Conservation (phyloP, 2,113 vertebrate species). For the Vulpes lagopus region DNA sequence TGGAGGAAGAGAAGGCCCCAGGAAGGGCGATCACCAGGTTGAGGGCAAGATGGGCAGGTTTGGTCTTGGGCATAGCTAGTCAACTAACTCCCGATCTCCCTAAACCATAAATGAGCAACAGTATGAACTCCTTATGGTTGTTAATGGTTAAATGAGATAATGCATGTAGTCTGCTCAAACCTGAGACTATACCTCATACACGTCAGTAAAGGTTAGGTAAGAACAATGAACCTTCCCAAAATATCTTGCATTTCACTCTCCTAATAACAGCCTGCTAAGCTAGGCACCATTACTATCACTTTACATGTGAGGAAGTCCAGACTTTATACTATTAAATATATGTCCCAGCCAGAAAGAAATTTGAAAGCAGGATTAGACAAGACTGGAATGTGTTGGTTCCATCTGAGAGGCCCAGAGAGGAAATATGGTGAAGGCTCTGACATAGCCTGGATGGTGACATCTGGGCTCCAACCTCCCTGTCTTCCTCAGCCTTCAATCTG, state of each 20-base stretch:
- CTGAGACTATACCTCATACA: not conserved
- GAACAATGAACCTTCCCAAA: not conserved
- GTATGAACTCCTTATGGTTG: not conserved
- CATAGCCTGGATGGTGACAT: not conserved
- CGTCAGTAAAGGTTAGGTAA: not conserved
- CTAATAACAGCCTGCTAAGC: too few species aligned
- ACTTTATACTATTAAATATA: not conserved
- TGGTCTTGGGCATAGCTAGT: rapidly evolving
- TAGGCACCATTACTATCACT: not conserved
- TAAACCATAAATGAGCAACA: not conserved
- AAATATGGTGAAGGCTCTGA: not conserved
- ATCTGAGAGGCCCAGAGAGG: not conserved
- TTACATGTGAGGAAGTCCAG: not conserved
- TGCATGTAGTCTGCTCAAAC: rapidly evolving
- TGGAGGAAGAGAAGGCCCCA: not conserved
- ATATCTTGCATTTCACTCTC: not conserved
- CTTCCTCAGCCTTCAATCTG: not conserved
- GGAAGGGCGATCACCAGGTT: rapidly evolving
- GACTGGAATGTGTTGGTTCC: not conserved
- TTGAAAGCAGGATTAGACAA: not conserved
- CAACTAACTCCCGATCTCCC: not conserved
- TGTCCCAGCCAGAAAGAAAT: not conserved
- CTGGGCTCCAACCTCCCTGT: not conserved
- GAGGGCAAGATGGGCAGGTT: not conserved
- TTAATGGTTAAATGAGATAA: not conserved